Evolutionary conservation across 2,113 vertebrate genomes (phyloP).

Genomic region (Hystrix brachyura): DNA sequence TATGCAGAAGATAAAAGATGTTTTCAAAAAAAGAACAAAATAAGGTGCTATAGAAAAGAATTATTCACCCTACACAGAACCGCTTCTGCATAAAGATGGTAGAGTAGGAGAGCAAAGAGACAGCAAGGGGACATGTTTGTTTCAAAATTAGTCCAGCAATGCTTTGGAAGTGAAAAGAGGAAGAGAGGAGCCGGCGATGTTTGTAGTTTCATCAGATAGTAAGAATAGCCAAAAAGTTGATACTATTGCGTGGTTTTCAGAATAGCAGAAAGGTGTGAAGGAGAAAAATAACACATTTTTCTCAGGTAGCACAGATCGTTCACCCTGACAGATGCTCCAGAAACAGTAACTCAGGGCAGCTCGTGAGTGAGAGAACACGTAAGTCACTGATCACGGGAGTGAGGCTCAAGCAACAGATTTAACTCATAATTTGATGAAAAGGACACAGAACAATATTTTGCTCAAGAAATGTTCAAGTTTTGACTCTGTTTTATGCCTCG

Average conservation of each 20-base stretch:
- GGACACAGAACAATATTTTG: not conserved
- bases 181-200: not conserved
- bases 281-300: not conserved
- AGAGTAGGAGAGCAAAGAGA: not conserved
- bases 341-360: not conserved
- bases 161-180: not conserved
- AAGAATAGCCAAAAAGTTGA: not conserved
- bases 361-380: not conserved
- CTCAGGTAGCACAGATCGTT: not conserved
- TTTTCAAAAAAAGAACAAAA: not conserved
- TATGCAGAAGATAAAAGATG: not conserved
- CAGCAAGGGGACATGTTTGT: not conserved
- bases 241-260: not conserved
- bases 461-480: not conserved
- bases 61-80: not conserved
- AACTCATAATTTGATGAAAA: conserved; percentile 5
- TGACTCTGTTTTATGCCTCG: not conserved
- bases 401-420: not conserved
- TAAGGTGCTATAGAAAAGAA: not conserved
- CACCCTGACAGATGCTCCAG: not conserved
- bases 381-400: not conserved
- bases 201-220: not conserved
- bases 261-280: not conserved
- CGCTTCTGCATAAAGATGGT: not conserved
- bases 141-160: not conserved